Evolutionary conservation across 2,113 vertebrate species (phyloP), one percentile per base, ranked within the genome.

Genomic region (Plestiodon gilberti): DNA sequence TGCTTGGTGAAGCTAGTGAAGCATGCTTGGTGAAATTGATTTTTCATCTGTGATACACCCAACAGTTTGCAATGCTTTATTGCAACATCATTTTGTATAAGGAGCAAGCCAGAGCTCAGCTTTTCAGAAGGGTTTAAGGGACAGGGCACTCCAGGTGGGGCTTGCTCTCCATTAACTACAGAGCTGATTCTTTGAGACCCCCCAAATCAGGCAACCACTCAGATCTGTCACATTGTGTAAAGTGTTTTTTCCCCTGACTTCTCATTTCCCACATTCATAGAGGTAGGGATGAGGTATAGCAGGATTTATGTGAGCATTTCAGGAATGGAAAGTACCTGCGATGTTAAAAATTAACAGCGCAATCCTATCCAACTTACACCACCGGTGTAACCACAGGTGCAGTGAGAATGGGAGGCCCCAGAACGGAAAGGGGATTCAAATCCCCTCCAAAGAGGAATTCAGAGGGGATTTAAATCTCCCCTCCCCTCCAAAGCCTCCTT

Each of bases 1-100:
- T n/a, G 30, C 35, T 86, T 82, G 81, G 67, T 85, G 82, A 55
- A 74, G 17, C 69, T 15, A 71, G 70, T 84, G n/a, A n/a, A n/a
- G n/a, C n/a, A n/a, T n/a, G n/a, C n/a, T 15, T 52, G 20, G 6
- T 3, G 30, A 64, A 76, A 48, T 10, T 20, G 52, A 20, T 35
- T 73, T 76, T 55, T 11, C 25, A 28, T 11, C n/a, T 14, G n/a
- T 48, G 25, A 40, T 38, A 25, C 25, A 15, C 13, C 43, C 64
- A 20, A n/a, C 17, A 6, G 8, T 59, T 71, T 71, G 18, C 23
- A 38, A 8, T n/a, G 8, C 43, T 48, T 5, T 10, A 48, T 67
- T 38, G 1, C 14, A 40, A 1, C 43, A 11, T 10, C 14, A 38
- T 38, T 71, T 82, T 73, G 23, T 59, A 35, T 38, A 71, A 48